Conservation (phyloP, 2,888 invertebrate genomes). For the Colostygia pectinataria region DNA sequence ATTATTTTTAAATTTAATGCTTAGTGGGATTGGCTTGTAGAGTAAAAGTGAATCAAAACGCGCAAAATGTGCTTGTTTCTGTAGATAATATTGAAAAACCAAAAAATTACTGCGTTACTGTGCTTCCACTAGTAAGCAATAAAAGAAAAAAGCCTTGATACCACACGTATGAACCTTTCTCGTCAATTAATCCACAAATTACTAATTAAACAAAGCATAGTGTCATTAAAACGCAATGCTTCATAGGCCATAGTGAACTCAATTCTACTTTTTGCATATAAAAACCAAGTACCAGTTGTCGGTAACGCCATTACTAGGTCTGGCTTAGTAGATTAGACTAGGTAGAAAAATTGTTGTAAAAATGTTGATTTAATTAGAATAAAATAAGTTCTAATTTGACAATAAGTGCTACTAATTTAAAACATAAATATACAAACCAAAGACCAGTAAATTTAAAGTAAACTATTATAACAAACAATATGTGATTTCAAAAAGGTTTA, state of each 20-base stretch:
- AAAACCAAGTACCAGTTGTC: slow-evolving; percentile 43
- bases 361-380: background rate
- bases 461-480: no score
- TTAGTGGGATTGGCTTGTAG: no score
- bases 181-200: slow-evolving; percentile 25
- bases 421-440: no score
- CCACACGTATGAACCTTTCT: slow-evolving; percentile 11
- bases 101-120: no score
- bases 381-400: background rate
- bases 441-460: no score
- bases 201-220: slow-evolving; percentile 28
- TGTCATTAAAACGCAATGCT: slow-evolving; percentile 53
- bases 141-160: slow-evolving; percentile 13
- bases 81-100: no score
- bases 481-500: no score
- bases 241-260: slow-evolving; percentile 56
- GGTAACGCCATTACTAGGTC: slow-evolving; percentile 26
- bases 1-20: no score
- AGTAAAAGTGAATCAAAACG: background rate
- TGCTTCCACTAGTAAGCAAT: no score
- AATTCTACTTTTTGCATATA: slow-evolving; percentile 52
- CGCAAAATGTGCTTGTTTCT: no score
- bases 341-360: background rate
- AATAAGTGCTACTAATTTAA: no score
- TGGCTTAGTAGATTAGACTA: slow-evolving; percentile 1